Evolutionary conservation across 2,113 vertebrate genomes (phyloP).

Genomic region (Solenodon paradoxus): DNA sequence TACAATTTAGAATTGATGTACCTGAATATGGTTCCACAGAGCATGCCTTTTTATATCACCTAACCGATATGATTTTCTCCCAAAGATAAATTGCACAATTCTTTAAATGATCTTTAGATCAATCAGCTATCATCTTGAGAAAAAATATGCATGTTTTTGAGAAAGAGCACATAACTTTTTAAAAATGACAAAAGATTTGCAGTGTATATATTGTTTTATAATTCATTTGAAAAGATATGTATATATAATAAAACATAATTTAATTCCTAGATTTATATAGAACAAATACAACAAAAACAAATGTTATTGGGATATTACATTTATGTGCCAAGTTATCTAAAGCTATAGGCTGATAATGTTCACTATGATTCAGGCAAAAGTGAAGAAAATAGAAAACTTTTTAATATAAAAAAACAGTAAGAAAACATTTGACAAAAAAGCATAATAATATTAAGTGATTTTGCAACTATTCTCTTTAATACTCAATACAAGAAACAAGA

Average conservation of each 20-base stretch:
- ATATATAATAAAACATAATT: neutral
- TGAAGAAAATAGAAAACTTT: neutral
- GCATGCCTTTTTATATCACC: neutral
- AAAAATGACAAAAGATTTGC: neutral
- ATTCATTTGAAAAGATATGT: neutral
- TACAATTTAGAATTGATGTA: neutral
- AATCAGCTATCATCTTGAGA: neutral
- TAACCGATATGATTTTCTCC: neutral
- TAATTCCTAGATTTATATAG: neutral
- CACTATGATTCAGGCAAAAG: neutral
- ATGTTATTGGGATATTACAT: neutral
- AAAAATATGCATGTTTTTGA: neutral
- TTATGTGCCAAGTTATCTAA: neutral
- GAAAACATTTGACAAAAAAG: neutral
- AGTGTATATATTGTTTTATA: neutral
- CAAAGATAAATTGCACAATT: neutral
- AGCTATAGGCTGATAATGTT: neutral
- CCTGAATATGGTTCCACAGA: neutral
- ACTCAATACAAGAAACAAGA: neutral
- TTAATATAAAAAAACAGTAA: neutral
- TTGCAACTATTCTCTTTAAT: neutral
- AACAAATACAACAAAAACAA: constrained; percentile 79
- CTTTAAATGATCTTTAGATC: neutral
- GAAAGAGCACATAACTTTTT: neutral
- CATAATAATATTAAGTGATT: neutral